Percentiles rank a stretch among this genome's conserved stretches.
Evolutionary conservation across 2,888 invertebrate species (phyloP).

Genomic region (Drosophila conformis): DNA sequence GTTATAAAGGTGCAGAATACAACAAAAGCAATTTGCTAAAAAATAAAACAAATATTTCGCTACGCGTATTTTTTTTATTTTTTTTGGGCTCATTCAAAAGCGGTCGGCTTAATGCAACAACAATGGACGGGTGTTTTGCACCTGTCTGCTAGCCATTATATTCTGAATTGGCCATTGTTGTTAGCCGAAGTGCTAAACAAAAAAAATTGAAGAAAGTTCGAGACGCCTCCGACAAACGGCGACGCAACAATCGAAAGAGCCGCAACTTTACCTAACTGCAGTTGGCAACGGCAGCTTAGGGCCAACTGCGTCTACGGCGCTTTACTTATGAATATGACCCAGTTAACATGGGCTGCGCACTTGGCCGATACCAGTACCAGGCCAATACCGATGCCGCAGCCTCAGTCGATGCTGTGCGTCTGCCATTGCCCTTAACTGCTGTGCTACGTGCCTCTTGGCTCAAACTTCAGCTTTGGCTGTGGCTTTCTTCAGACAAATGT

Average conservation of each 20-base stretch:
- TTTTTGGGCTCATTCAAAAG: conserved; percentile 1
- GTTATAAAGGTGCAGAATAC: conserved; percentile 47
- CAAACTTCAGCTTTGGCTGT: conserved; percentile 16
- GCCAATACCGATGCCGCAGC: background rate
- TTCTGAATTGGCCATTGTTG: conserved; percentile 51
- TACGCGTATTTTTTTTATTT: conserved; percentile 68
- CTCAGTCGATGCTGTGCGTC: conserved; percentile 40
- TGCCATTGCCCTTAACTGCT: conserved; percentile 40
- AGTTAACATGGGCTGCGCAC: conserved; percentile 58
- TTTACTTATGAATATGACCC: conserved; percentile 79
- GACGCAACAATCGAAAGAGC: conserved; percentile 16
- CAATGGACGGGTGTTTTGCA: conserved; percentile 58
- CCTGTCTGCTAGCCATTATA: conserved; percentile 56
- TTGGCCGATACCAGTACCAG: conserved; percentile 25
- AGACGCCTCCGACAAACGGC: conserved; percentile 34
- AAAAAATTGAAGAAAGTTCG: conserved; percentile 71
- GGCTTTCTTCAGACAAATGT: conserved; percentile 70
- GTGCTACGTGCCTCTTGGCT: conserved; percentile 52
- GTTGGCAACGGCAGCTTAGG: conserved; percentile 58
- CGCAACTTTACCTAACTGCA: conserved; percentile 55
- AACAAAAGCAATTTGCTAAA: conserved; percentile 75
- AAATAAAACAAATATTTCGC: conserved; percentile 74
- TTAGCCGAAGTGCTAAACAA: conserved; percentile 55
- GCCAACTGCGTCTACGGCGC: conserved; percentile 51
- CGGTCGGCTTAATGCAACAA: conserved; percentile 14